These are phyloP conservation scores for Polietes domitor DNA, from an alignment of 2,888 invertebrate genomes.

Conservation along the genomic window DNA sequence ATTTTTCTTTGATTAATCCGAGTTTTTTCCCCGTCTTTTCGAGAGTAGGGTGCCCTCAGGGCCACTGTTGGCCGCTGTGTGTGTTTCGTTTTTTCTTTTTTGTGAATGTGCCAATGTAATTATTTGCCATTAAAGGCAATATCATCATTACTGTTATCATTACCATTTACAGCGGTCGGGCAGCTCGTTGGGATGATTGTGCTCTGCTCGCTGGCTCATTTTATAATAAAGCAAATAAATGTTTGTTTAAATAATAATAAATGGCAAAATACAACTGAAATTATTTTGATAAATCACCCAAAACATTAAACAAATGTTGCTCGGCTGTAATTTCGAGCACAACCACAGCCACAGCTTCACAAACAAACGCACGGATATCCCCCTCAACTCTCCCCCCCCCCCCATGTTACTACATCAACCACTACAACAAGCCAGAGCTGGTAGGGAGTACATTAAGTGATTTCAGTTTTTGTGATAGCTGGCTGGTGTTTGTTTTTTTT, in stretches of 20 bases:
- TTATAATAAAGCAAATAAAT: constrained; percentile 16
- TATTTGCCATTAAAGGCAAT: constrained; percentile 41
- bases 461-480: background rate
- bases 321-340: constrained; percentile 24
- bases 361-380: background rate
- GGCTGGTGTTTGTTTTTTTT: background rate
- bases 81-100: background rate
- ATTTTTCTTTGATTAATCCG: too few relatives aligned
- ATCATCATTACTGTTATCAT: constrained; percentile 31
- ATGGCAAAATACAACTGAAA: constrained; percentile 12
- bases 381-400: background rate
- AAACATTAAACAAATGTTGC: constrained; percentile 51
- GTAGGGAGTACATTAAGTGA: constrained; percentile 20
- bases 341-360: background rate
- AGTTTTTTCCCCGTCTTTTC: too few relatives aligned
- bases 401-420: background rate
- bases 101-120: background rate
- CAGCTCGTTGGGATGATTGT: background rate
- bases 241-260: constrained; percentile 28
- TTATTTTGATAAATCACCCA: constrained; percentile 56
- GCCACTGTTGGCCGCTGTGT: background rate
- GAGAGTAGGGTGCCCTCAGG: background rate
- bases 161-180: background rate
- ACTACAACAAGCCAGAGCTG: background rate
- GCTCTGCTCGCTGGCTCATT: background rate